Evolutionary conservation across 92 coral and sea anemone species (phyloP).

Genomic region (Parazoanthus atlanticus): DNA sequence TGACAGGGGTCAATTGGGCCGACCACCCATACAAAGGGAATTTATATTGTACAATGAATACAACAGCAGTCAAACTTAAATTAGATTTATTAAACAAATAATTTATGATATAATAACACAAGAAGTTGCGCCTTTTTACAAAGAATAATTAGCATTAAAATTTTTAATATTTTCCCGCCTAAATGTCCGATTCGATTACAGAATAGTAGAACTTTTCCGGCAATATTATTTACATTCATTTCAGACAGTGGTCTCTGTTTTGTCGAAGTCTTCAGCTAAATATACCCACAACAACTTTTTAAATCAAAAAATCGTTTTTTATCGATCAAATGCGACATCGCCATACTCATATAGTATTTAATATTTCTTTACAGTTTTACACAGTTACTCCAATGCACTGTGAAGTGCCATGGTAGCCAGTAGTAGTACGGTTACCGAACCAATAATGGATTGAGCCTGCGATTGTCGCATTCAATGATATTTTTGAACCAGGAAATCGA

Average conservation of each 20-base stretch:
- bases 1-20: too few species aligned
- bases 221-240: neutral
- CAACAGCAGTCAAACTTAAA: neutral
- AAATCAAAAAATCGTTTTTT: too few species aligned
- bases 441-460: too few species aligned
- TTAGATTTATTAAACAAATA: slow-evolving; percentile 10
- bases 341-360: too few species aligned
- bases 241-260: neutral
- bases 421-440: too few species aligned
- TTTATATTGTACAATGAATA: too few species aligned
- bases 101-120: neutral
- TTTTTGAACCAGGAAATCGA: neutral
- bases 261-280: too few species aligned
- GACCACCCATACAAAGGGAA: too few species aligned
- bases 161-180: neutral
- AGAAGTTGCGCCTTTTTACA: slow-evolving; percentile 1
- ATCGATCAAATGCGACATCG: too few species aligned
- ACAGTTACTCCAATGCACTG: neutral
- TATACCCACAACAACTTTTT: too few species aligned
- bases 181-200: neutral
- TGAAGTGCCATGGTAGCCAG: neutral
- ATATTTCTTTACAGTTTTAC: too few species aligned
- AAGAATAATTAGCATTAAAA: neutral
- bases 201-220: neutral
- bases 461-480: too few species aligned